These are phyloP conservation scores for Phalacrocorax brasilianus DNA, from an alignment of 2,113 vertebrate genomes.

Conservation along the genomic window DNA sequence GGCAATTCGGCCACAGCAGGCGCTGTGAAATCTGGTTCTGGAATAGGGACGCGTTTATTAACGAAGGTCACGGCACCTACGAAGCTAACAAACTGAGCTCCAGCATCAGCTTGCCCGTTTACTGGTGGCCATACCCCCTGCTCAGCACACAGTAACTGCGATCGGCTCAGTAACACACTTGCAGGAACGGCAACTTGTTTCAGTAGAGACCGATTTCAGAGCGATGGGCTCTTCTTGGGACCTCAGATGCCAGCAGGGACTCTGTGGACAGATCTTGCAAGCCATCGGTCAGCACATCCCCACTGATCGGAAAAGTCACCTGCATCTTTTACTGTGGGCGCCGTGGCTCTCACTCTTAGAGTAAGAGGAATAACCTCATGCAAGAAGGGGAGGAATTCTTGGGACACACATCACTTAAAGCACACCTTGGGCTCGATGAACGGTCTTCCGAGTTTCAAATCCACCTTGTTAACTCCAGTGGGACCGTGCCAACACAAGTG, in stretches of 20 bases:
- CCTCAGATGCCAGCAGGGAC: not conserved
- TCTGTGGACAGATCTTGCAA: not conserved
- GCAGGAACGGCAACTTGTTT: not conserved
- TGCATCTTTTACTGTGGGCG: fast-evolving
- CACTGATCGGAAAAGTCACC: fast-evolving
- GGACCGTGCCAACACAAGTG: fast-evolving
- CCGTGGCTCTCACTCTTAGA: fast-evolving
- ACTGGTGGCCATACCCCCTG: not conserved
- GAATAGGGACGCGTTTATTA: fast-evolving
- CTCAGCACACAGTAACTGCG: not conserved
- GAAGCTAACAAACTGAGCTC: not conserved
- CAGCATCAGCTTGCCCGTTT: not conserved
- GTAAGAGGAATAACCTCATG: not conserved
- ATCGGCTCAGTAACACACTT: fast-evolving
- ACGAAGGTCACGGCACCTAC: not conserved
- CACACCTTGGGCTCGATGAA: not conserved
- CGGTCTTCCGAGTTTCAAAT: not conserved
- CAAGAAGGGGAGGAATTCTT: not conserved
- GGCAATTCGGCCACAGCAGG: not conserved
- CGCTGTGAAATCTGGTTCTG: not conserved
- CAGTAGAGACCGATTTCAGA: not conserved
- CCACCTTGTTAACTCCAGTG: not conserved
- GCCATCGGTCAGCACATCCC: not conserved
- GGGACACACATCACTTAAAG: not conserved
- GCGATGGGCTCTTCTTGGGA: not conserved